These are phyloP conservation scores for Brachyistius frenatus DNA, from an alignment of 2,113 vertebrate genomes.

Conservation along the genomic window DNA sequence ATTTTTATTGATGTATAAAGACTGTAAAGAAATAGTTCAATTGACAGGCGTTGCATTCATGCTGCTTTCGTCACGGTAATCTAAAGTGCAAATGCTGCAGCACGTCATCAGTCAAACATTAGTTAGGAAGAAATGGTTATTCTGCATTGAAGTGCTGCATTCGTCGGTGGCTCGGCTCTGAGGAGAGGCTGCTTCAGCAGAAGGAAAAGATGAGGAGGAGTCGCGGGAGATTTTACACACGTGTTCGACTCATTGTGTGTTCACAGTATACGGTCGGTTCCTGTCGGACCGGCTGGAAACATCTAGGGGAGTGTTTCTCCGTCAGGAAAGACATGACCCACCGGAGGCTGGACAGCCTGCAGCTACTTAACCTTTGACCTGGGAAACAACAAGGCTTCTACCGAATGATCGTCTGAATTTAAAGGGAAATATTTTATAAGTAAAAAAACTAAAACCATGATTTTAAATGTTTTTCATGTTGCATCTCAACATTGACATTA, in stretches of 20 bases:
- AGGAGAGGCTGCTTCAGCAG: neutral
- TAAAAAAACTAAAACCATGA: too few relatives aligned
- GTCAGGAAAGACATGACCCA: too few relatives aligned
- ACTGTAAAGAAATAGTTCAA: slow-evolving; percentile 18
- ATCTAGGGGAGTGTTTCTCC: neutral
- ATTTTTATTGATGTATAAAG: slow-evolving; percentile 48
- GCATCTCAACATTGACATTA: too few relatives aligned
- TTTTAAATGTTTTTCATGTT: too few relatives aligned
- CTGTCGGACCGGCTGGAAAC: slow-evolving; percentile 55
- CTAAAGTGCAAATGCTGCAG: slow-evolving; percentile 68
- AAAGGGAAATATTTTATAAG: too few relatives aligned
- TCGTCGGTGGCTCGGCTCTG: too few relatives aligned
- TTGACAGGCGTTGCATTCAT: neutral
- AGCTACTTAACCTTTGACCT: too few relatives aligned
- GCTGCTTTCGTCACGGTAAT: slow-evolving; percentile 6
- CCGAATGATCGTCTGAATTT: too few relatives aligned
- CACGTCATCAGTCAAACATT: slow-evolving; percentile 9
- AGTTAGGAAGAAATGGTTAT: slow-evolving; percentile 22
- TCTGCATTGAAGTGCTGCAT: too few relatives aligned
- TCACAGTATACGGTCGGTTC: neutral
- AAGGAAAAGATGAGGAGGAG: slow-evolving; percentile 26
- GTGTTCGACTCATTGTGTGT: neutral
- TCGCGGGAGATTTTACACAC: neutral
- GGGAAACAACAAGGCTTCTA: too few relatives aligned
- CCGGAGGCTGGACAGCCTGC: too few relatives aligned